Base-by-base conservation (phyloP, 2,888 invertebrate species). In the Andrena camellia region DNA sequence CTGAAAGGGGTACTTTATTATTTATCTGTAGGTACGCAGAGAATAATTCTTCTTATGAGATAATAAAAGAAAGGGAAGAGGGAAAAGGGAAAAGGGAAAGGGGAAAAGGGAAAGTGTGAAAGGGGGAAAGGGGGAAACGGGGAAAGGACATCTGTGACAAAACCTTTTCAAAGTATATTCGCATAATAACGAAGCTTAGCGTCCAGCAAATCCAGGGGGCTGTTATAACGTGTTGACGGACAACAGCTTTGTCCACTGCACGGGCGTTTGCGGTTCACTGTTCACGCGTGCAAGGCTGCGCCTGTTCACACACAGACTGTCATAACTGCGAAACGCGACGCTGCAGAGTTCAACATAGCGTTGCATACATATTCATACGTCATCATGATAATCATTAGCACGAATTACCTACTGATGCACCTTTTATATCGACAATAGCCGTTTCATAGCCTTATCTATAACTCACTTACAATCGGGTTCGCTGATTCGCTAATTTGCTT, bases 291-390 rank as follows among this genome's bases (percentile, higher is more conserved):
- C 57, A 74, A 74, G 70, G 63, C 59, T 42, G 42, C 4, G 13
- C 42, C 42, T 17, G 42, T 17, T 42, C 42, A 5, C 42, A 42
- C 73, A 54, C 20, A 63, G 78, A 74, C 68, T 52, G 20, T 52
- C 20, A 8, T 20, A 42, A 62, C 50, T 69, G 35, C 77, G 52
- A 79, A 82, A 80, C 52, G 68, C 23, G 68, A 63, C 17, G 35
- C n/a, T 23, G 35, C 52, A 8, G 54, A 74, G 74, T 50, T 70
- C 81, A 83, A 81, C 71, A 74, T 75, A 66, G 57, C 26, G 62
- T 29, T 57, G 26, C 73, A 78, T 86, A 78, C 81, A 84, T 87
- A 86, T 86, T 86, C 86, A 82, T 83, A 76, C 73, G 59, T 77
- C 75, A 78, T 87, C 78, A 73, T 75, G 84, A 74, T 81, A 84